phyloP scores from a whole-genome alignment of 2,888 invertebrate genomes.

The Acanthosepion esculentum region DNA sequence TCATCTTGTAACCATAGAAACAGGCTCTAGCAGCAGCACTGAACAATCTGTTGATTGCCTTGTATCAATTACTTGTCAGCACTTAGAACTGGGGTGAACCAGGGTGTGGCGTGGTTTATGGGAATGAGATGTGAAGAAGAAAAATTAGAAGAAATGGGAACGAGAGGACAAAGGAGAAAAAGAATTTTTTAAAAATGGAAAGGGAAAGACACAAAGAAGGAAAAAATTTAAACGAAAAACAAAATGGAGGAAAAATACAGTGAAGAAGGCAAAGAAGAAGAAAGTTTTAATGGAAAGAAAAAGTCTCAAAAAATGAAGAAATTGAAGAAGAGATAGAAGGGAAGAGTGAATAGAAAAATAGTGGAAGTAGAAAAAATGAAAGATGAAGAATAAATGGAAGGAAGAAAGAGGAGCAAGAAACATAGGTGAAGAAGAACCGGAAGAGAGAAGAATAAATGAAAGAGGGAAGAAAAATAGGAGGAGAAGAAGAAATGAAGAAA shows the following conservation, averaged over 20 bases:
- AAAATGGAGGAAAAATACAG: no score
- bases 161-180: neutral
- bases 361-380: neutral
- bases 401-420: neutral
- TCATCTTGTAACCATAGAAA: neutral
- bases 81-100: neutral
- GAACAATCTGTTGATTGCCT: neutral
- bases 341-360: no score
- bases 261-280: no score
- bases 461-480: neutral
- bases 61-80: neutral
- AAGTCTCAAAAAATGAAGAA: no score
- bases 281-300: no score
- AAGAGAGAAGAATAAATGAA: neutral
- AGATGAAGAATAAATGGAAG: neutral
- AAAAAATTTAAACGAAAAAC: no score
- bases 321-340: no score
- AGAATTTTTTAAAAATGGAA: neutral
- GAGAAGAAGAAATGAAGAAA: neutral
- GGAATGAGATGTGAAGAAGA: neutral
- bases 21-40: neutral
- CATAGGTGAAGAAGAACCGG: neutral
- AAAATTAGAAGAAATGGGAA: neutral
- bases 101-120: no score
- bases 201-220: neutral